Evolutionary conservation across 2,113 vertebrate genomes (phyloP).

Genomic region (Myotis brandtii): DNA sequence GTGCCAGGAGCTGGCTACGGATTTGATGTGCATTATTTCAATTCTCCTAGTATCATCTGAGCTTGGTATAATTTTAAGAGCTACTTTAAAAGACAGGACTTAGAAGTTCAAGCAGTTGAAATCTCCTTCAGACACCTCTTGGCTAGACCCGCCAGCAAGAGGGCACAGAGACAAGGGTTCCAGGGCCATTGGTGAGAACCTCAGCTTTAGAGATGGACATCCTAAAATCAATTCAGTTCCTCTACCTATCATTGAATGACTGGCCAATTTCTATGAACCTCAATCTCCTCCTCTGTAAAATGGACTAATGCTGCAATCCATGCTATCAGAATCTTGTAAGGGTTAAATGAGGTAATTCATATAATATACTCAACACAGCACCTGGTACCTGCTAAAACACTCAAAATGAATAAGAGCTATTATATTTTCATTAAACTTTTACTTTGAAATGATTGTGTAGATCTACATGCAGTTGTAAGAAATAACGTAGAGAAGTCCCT

Average conservation of each 20-base stretch:
- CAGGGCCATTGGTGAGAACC: background rate
- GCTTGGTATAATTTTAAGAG: background rate
- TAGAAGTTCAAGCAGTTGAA: background rate
- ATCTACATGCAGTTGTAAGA: background rate
- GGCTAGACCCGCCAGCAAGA: background rate
- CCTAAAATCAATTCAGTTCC: background rate
- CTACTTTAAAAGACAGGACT: background rate
- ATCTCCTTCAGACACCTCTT: background rate
- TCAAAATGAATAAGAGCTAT: background rate
- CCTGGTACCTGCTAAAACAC: background rate
- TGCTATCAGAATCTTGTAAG: background rate
- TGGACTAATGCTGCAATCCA: background rate
- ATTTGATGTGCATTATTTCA: rapidly evolving
- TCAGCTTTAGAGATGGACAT: background rate
- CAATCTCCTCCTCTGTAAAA: background rate
- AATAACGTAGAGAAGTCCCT: background rate
- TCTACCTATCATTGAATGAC: background rate
- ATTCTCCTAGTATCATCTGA: rapidly evolving
- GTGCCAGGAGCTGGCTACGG: background rate
- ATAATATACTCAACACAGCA: background rate
- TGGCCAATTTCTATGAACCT: background rate
- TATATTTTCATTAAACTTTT: background rate
- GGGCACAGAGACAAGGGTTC: background rate
- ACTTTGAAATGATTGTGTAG: background rate
- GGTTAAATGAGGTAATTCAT: background rate